Percentiles rank a stretch among this genome's conserved stretches.
Conservation (phyloP, 2,888 invertebrate species). For the Nomada fucata region DNA sequence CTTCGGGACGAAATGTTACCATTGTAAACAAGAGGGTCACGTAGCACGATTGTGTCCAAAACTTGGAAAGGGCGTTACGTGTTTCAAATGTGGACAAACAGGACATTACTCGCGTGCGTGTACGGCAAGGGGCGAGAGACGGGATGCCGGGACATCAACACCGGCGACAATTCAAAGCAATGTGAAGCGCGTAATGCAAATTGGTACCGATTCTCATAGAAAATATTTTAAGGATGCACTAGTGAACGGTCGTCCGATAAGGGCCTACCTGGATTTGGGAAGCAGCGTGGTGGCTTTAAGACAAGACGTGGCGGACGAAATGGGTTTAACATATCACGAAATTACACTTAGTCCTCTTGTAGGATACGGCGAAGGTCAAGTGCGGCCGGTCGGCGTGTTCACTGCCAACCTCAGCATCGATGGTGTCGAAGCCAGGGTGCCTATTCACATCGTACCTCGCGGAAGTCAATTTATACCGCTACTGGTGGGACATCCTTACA, state of each 20-base stretch:
- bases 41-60: background rate
- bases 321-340: background rate
- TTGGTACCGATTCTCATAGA: background rate
- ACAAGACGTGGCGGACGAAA: background rate
- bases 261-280: background rate
- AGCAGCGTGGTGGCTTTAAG: background rate
- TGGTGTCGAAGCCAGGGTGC: background rate
- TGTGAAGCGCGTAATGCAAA: background rate
- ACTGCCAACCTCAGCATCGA: background rate
- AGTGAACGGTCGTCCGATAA: background rate
- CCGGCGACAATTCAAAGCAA: background rate
- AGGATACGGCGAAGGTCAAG: background rate
- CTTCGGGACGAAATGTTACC: background rate
- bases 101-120: background rate
- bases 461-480: constrained; percentile 43
- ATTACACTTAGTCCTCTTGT: background rate
- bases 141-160: background rate
- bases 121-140: background rate
- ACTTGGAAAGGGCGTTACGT: background rate
- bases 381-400: background rate
- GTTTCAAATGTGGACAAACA: background rate
- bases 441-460: background rate
- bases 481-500: constrained; percentile 69
- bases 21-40: background rate
- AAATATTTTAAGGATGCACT: constrained; percentile 2